Evolutionary conservation across 2,888 invertebrate genomes (phyloP).

Genomic region (Doris montereyensis): DNA sequence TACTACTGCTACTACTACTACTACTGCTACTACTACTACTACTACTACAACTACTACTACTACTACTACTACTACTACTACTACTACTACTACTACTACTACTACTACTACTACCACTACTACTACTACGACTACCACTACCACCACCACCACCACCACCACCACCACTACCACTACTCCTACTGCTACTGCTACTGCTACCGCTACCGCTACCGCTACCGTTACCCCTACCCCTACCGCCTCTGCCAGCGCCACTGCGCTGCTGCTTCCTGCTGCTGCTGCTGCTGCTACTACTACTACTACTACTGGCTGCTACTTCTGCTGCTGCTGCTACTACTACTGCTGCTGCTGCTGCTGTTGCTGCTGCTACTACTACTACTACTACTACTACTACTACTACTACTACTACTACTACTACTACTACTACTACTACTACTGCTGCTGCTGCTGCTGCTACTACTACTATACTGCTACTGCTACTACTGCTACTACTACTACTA

Average conservation of each 20-base stretch:
- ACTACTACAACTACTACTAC: slow-evolving; percentile 11
- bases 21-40: slow-evolving; percentile 25
- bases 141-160: slow-evolving; percentile 20
- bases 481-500: too few relatives aligned
- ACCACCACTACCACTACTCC: slow-evolving; percentile 23
- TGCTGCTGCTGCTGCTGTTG: too few relatives aligned
- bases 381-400: too few relatives aligned
- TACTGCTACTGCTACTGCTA: slow-evolving; percentile 35
- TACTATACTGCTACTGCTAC: too few relatives aligned
- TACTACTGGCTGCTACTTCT: too few relatives aligned
- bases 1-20: slow-evolving; percentile 26
- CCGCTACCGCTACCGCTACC: slow-evolving; percentile 33
- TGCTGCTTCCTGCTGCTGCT: neutral
- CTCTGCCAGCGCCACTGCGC: neutral
- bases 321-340: too few relatives aligned
- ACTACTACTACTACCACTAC: slow-evolving; percentile 24
- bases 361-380: too few relatives aligned
- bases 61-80: slow-evolving; percentile 31
- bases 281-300: neutral
- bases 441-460: too few relatives aligned
- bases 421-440: too few relatives aligned
- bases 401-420: too few relatives aligned
- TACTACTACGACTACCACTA: slow-evolving; percentile 18
- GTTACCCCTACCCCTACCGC: neutral
- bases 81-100: slow-evolving; percentile 28